Evolutionary conservation across 2,113 vertebrate species (phyloP).

Genomic region (Pseudopodoces humilis): DNA sequence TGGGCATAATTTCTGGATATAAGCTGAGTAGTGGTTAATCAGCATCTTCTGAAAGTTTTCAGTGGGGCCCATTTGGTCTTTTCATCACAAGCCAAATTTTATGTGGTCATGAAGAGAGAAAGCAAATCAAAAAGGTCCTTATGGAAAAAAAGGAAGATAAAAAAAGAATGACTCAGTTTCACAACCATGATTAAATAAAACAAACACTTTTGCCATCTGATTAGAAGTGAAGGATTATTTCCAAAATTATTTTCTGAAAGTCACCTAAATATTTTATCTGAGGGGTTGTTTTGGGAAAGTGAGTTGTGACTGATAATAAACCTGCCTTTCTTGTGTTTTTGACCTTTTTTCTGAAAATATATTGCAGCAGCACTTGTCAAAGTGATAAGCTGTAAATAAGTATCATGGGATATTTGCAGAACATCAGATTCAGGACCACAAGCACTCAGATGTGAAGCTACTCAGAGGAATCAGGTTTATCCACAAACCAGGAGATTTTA

Average conservation of each 20-base stretch:
- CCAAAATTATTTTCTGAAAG: conserved; percentile 21
- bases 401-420: background rate
- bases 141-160: background rate
- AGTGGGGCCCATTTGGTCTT: background rate
- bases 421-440: background rate
- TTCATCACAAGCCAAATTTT: conserved; percentile 37
- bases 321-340: background rate
- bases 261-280: background rate
- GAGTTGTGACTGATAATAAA: background rate
- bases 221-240: conserved; percentile 21
- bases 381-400: background rate
- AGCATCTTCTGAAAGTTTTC: background rate
- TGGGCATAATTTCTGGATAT: background rate
- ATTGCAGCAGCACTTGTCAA: background rate
- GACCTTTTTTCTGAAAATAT: background rate
- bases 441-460: background rate
- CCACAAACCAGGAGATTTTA: background rate
- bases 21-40: background rate
- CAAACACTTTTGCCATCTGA: conserved; percentile 32
- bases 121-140: conserved; percentile 23
- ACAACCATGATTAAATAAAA: conserved; percentile 6
- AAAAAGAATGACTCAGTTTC: background rate
- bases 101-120: background rate
- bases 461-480: background rate
- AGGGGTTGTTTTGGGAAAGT: background rate